Evolutionary conservation across 2,797 vertebrate genomes (phyloP).

Genomic region (Euphonia xanthogaster): DNA sequence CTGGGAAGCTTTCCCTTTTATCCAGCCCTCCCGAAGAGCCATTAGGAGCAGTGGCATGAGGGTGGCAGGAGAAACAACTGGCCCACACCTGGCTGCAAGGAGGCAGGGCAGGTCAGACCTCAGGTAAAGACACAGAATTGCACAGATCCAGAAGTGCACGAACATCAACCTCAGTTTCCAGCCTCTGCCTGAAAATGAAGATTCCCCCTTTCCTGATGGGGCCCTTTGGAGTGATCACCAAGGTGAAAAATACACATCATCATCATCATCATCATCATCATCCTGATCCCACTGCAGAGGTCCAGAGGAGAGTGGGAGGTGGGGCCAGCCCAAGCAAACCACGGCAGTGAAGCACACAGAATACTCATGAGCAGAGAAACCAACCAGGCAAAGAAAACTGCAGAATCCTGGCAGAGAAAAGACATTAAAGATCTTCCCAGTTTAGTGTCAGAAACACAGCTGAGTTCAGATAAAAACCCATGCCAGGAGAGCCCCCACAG

Average conservation of each 20-base stretch:
- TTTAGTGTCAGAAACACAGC: not conserved
- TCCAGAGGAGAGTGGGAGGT: not conserved
- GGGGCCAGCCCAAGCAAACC: not conserved
- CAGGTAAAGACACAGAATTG: not conserved
- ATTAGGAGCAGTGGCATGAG: not conserved
- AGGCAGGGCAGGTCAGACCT: not conserved
- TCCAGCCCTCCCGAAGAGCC: not conserved
- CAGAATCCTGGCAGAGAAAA: not conserved
- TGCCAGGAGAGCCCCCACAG: not conserved
- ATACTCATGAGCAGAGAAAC: not conserved
- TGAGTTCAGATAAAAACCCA: not conserved
- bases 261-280: not conserved
- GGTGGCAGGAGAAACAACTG: not conserved
- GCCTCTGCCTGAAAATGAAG: not conserved
- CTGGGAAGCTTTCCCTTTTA: conserved; percentile 15
- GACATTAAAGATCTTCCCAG: not conserved
- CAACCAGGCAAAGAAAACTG: not conserved
- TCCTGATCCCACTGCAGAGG: not conserved
- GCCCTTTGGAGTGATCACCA: not conserved
- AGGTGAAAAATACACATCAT: not conserved
- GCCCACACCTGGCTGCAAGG: not conserved
- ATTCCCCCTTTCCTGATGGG: not conserved
- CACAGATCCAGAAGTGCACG: not conserved
- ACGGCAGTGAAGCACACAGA: rapidly evolving
- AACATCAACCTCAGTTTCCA: not conserved